Evolutionary conservation across 1,140 invertebrate genomes (phyloP).

Genomic region (Cotesia vestalis): DNA sequence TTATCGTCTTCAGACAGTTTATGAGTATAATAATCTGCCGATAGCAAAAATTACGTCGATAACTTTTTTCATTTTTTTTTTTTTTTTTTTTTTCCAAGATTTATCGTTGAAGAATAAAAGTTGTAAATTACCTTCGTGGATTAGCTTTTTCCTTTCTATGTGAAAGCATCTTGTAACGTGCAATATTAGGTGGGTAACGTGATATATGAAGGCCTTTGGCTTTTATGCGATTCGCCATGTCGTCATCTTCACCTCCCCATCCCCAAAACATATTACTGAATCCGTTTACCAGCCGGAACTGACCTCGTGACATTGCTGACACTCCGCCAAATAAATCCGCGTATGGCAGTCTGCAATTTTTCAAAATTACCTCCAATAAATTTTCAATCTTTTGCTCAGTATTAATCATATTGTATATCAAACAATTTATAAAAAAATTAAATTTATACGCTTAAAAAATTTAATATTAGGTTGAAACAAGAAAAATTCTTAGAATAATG

Average conservation of each 20-base stretch:
- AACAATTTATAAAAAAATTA: no score
- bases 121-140: conserved; percentile 77
- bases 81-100: no score
- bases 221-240: conserved; percentile 87
- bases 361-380: conserved; percentile 16
- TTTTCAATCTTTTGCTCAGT: background rate
- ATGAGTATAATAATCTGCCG: no score
- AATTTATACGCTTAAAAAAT: no score
- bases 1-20: no score
- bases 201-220: conserved; percentile 83
- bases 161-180: conserved; percentile 89
- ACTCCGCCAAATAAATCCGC: conserved; percentile 89
- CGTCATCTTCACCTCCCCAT: conserved; percentile 93
- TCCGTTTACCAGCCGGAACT: conserved; percentile 86
- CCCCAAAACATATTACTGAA: conserved; percentile 94
- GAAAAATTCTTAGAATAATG: conserved; percentile 11
- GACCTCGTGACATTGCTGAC: conserved; percentile 82
- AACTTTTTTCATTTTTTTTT: no score
- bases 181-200: conserved; percentile 85
- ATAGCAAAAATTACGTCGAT: no score
- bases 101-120: conserved; percentile 2
- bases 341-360: conserved; percentile 80
- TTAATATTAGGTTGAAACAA: no score
- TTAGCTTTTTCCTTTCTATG: conserved; percentile 90
- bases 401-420: background rate